Evolutionary conservation across 2,797 vertebrate species (phyloP).

Genomic region (Lepidocolaptes lacrymiger): DNA sequence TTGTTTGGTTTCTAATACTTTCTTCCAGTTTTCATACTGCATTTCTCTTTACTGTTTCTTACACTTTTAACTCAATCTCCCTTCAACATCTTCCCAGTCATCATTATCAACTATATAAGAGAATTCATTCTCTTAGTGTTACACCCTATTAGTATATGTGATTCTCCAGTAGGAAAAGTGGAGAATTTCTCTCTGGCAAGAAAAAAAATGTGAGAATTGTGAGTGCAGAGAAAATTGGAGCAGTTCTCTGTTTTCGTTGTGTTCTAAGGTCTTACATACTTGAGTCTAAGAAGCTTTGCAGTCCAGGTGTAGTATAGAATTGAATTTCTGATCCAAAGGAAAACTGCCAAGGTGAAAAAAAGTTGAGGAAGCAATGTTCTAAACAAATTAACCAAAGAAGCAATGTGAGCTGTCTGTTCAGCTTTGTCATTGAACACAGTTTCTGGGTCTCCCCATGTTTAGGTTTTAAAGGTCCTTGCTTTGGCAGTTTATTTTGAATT

Average conservation of each 20-base stretch:
- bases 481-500: background rate
- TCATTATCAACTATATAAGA: rapidly evolving
- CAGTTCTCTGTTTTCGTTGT: background rate
- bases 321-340: background rate
- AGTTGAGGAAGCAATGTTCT: background rate
- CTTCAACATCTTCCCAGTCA: background rate
- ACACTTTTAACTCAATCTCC: background rate
- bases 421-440: background rate
- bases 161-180: background rate
- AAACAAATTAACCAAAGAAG: background rate
- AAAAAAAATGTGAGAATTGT: background rate
- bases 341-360: background rate
- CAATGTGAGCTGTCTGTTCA: background rate
- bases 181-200: rapidly evolving
- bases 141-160: background rate
- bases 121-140: background rate
- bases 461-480: background rate
- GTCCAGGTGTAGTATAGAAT: background rate
- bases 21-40: background rate
- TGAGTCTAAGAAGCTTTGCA: background rate
- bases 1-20: background rate
- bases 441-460: background rate
- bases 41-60: background rate
- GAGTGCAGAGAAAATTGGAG: background rate
- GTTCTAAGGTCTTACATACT: background rate